Evolutionary conservation across 2,113 vertebrate species (phyloP), one percentile per base, ranked within the genome.

Genomic region (Apodemus speciosus): DNA sequence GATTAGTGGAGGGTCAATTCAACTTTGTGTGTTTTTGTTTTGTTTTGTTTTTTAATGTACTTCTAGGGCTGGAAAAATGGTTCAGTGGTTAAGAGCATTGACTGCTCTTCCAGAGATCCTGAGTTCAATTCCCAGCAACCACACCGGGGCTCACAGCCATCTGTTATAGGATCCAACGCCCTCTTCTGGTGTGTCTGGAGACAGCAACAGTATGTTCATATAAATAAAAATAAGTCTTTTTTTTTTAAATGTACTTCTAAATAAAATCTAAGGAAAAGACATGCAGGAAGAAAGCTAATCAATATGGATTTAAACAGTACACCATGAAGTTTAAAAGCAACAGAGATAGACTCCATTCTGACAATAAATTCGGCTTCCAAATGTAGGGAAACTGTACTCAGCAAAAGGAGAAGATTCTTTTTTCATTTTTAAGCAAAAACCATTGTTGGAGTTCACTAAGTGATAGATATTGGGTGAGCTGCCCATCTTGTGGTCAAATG

Each of bases 221-320:
- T 56, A 3, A 56, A 56, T 56, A 56, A 56, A 56, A 4, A 56
- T 15, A 56, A 56, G 18, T 56, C 53, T n/a, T 56, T 93, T 60
- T 18, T 4, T 4, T 81, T 46, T 46, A 62, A 21, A 40, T 16
- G 71, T 43, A 51, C 53, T 76, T 93, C 53, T 85, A 95, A 94
- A 90, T 95, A 89, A 95, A 95, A 94, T n/a, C 84, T 93, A 75
- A 69, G 64, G 51, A 11, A 95, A 94, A 64, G 18, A 1, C 49
- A 66, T 72, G 73, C 80, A 94, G 64, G 84, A 93, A 43, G 40
- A 97, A 90, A 94, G n/a, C 51, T 91, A 91, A 93, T 77, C 95
- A 95, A 85, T 38, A 38, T 43, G n/a, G 51, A 95, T 62, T 95
- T 89, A 91, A 92, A 80, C 8, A 68, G 77, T 76, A 35, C 49